Percentiles rank a stretch among this genome's conserved stretches.
Evolutionary conservation across 1,140 invertebrate genomes (phyloP).

Genomic region (Anastrepha ludens): DNA sequence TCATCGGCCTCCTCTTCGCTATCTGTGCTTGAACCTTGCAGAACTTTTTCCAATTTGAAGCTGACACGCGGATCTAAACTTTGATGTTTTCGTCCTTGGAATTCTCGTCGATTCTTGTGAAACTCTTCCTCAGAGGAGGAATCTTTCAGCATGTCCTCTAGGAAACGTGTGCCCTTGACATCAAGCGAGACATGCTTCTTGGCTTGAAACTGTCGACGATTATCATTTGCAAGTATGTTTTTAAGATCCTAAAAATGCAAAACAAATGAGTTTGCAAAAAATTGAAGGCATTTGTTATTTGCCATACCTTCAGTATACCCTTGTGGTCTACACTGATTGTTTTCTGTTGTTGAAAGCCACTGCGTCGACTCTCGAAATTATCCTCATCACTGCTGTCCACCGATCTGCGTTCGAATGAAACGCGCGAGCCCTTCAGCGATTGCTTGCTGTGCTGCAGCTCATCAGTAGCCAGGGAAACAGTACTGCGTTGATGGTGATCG

Average conservation of each 20-base stretch:
- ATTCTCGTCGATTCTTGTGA: conserved; percentile 69
- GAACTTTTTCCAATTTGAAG: conserved; percentile 72
- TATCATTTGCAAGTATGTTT: conserved; percentile 69
- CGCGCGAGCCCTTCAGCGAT: conserved; percentile 70
- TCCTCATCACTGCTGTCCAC: conserved; percentile 72
- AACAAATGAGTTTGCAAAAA: neutral
- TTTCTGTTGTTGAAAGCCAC: conserved; percentile 72
- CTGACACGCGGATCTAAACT: conserved; percentile 72
- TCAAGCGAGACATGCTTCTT: conserved; percentile 73
- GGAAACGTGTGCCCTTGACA: conserved; percentile 68
- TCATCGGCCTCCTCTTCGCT: conserved; percentile 72
- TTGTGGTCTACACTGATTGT: conserved; percentile 72
- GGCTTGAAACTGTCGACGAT: conserved; percentile 71
- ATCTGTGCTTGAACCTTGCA: conserved; percentile 69
- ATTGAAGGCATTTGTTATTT: neutral
- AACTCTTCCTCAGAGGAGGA: conserved; percentile 73
- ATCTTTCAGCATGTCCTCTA: conserved; percentile 70
- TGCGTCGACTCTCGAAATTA: conserved; percentile 70
- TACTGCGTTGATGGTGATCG: conserved; percentile 67
- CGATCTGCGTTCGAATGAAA: conserved; percentile 66
- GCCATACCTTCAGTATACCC: conserved; percentile 69
- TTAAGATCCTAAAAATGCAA: conserved; percentile 61
- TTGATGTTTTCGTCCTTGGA: conserved; percentile 73
- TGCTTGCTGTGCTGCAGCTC: conserved; percentile 70
- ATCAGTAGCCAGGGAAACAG: conserved; percentile 60